Evolutionary conservation across 92 coral and sea anemone genomes (phyloP).

Genomic region (Parazoanthus darwini): DNA sequence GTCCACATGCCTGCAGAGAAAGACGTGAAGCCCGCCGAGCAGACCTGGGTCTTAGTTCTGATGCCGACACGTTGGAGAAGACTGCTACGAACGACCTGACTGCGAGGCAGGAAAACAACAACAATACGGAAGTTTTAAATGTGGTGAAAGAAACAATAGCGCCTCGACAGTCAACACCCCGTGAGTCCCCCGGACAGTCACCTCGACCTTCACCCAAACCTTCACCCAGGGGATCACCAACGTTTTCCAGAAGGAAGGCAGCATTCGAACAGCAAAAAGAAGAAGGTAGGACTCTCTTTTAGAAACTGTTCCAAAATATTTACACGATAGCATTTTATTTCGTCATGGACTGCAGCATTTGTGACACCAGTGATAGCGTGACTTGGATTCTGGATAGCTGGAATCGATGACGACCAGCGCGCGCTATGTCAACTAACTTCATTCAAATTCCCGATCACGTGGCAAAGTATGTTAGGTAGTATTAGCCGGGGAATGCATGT

Average conservation of each 20-base stretch:
- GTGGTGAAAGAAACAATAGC: not conserved
- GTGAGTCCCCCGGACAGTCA: conserved; percentile 57
- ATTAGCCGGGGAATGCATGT: not conserved
- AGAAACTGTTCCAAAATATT: not conserved
- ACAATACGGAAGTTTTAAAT: conserved; percentile 12
- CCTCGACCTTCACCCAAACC: conserved; percentile 71
- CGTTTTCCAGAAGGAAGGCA: conserved; percentile 65
- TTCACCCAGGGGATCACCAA: conserved; percentile 72
- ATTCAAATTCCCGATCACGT: not conserved
- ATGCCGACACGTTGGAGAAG: conserved; percentile 54
- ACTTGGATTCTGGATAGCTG: no score
- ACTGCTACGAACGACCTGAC: conserved; percentile 15
- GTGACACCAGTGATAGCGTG: no score
- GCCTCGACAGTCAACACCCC: conserved; percentile 43
- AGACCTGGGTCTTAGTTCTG: conserved; percentile 63
- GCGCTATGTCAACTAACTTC: not conserved
- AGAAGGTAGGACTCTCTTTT: conserved; percentile 37
- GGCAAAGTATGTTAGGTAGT: not conserved
- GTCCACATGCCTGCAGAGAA: conserved; percentile 49
- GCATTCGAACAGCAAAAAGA: conserved; percentile 67
- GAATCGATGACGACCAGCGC: not conserved
- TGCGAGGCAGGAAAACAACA: conserved; percentile 10
- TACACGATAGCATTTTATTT: not conserved
- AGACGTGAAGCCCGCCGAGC: conserved; percentile 92
- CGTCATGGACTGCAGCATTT: not conserved